Base-by-base conservation (phyloP, 2,113 vertebrate species). In the Bos javanicus region DNA sequence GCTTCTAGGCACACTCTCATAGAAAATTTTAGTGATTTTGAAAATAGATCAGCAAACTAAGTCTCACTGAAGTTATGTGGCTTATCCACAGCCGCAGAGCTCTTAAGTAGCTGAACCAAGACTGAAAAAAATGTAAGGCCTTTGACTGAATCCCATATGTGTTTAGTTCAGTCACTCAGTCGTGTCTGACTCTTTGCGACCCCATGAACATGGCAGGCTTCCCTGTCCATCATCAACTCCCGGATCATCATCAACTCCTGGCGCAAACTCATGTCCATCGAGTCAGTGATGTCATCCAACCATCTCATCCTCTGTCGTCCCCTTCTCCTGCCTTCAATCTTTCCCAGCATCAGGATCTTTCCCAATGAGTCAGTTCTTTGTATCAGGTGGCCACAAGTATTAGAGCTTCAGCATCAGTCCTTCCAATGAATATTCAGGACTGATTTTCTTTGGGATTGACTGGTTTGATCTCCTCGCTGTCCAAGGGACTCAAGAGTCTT, bases 111-210 rank as follows among this genome's bases (percentile, higher is more conserved):
- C 94, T 96, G 21, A 93, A 82, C 21, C 30, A 90, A 94, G 76
- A 88, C 48, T 64, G 81, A 92, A 95, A 94, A 92, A 74, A 88
- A 84, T n/a, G 14, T 81, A 64, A 90, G 91, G 25, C 25, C 74
- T 96, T 74, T 94, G 59, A 93, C 54, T 92, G 64, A 96, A 96
- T 89, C 16, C 59, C 83, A 13, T 67, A 48, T 86, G 9, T 76
- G 36, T 76, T 39, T 21, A 76, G 23, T 76, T 76, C 12, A 43
- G 71, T 43, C 1, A 12, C 71, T 43, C 36, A 76, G 71, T 43
- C 13, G 3, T 76, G 71, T 76, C 71, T 25, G 36, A 26, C 36
- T 26, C 39, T 76, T 76, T 76, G 36, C 2, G 23, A 76, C 11
- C 36, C 71, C 36, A 43, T 43, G 36, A 43, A 43, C 71, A 39